phyloP scores from a whole-genome alignment of 1,140 invertebrate species.

The Drosophila littoralis region DNA sequence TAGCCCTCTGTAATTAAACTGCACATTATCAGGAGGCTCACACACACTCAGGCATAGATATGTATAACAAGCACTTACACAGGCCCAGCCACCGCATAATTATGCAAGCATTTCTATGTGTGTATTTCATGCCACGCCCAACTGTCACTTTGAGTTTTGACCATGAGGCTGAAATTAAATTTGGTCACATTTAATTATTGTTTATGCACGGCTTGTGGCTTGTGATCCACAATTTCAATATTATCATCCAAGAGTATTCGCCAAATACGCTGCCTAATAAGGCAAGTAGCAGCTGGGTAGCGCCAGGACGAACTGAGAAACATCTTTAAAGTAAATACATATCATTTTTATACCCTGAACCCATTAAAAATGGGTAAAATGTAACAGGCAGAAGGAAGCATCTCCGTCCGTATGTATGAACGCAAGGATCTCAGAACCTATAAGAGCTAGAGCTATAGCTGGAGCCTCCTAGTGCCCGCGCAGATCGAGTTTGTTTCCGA shows the following conservation, averaged over 20 bases:
- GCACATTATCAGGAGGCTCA: conserved; percentile 64
- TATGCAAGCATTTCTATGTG: conserved; percentile 65
- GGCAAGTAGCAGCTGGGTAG: background rate
- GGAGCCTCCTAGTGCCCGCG: too few species aligned
- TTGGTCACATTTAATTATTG: conserved; percentile 82
- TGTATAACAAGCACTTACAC: conserved; percentile 21
- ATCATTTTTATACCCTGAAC: too few species aligned
- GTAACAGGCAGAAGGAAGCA: too few species aligned
- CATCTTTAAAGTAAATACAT: too few species aligned
- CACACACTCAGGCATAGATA: conserved; percentile 3
- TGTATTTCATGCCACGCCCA: conserved; percentile 38
- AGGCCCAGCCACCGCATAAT: conserved; percentile 56
- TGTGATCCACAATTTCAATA: conserved; percentile 46
- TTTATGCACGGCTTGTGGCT: conserved; percentile 57
- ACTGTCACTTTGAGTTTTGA: conserved; percentile 70
- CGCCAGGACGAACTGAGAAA: too few species aligned
- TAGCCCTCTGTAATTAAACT: conserved; percentile 76
- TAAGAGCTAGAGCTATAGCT: too few species aligned
- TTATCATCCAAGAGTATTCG: conserved; percentile 55
- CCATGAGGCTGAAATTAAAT: conserved; percentile 72
- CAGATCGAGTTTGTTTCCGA: too few species aligned
- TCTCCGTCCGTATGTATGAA: too few species aligned
- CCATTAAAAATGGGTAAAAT: too few species aligned
- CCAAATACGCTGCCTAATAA: conserved; percentile 55
- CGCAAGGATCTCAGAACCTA: too few species aligned